A percentile compares a stretch with the other conserved stretches of the same genome.
Conservation (phyloP, 2,888 invertebrate species). For the Tuberolachnus salignus region DNA sequence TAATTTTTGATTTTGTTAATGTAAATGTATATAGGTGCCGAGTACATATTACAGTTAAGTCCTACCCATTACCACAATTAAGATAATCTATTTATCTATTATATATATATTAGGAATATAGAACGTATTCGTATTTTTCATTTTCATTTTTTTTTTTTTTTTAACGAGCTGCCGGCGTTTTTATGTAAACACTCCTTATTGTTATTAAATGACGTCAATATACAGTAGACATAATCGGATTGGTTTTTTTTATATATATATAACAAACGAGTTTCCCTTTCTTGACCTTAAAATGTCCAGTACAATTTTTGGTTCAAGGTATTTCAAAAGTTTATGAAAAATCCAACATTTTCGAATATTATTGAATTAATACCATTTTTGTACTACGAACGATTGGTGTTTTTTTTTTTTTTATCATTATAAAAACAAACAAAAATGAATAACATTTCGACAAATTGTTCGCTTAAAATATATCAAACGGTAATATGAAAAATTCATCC, state of each 20-base stretch:
- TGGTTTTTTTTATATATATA: neutral
- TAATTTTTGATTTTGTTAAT: neutral
- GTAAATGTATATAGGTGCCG: neutral
- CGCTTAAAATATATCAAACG: too few relatives aligned
- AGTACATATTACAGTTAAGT: neutral
- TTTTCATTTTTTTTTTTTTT: constrained; percentile 1
- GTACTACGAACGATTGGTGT: neutral
- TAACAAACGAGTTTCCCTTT: constrained; percentile 36
- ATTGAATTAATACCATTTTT: neutral
- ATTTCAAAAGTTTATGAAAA: neutral
- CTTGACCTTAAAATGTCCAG: constrained; percentile 13
- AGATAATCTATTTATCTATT: constrained; percentile 16
- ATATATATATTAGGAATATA: constrained; percentile 23
- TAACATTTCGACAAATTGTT: too few relatives aligned
- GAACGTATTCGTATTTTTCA: neutral
- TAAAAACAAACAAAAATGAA: too few relatives aligned
- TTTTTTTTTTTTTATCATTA: neutral
- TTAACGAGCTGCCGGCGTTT: constrained; percentile 39
- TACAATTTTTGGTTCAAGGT: constrained; percentile 16
- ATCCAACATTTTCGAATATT: neutral
- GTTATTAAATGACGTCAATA: constrained; percentile 28
- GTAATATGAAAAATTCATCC: too few relatives aligned
- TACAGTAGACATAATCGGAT: constrained; percentile 31
- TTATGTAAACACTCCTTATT: constrained; percentile 42
- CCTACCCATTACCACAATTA: neutral